Evolutionary conservation across 2,113 vertebrate species (phyloP).

Genomic region (Okapia johnstoni): DNA sequence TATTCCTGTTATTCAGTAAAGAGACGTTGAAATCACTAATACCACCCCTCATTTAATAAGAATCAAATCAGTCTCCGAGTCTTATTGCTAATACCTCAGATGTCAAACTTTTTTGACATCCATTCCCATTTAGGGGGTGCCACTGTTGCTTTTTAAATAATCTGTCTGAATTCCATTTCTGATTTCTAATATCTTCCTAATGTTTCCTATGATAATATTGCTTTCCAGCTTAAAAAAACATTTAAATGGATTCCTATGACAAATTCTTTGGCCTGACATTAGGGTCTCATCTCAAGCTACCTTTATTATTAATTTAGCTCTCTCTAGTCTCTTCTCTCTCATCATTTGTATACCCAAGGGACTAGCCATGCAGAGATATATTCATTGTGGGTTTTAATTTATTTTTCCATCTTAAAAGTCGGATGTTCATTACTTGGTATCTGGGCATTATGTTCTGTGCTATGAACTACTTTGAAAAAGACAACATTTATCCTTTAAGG

Average conservation of each 20-base stretch:
- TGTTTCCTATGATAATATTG: background rate
- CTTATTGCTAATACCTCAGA: background rate
- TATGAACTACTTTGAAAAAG: conserved; percentile 13
- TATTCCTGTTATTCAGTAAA: background rate
- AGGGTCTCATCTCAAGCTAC: background rate
- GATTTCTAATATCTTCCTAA: background rate
- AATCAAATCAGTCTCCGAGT: background rate
- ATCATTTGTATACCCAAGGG: background rate
- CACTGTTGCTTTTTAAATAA: background rate
- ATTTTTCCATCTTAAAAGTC: background rate
- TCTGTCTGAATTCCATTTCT: background rate
- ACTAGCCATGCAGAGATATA: background rate
- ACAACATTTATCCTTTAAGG: background rate
- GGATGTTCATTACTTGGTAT: background rate
- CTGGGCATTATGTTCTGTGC: background rate
- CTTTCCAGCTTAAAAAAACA: background rate
- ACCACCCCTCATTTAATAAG: background rate
- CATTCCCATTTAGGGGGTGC: background rate
- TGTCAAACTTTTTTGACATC: background rate
- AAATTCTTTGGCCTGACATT: background rate
- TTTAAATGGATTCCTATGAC: background rate
- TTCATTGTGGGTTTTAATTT: background rate
- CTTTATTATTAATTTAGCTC: background rate
- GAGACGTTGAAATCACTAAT: background rate
- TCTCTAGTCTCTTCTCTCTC: background rate